A percentile compares a stretch with the other conserved stretches of the same genome.
Conservation (phyloP, 1,140 invertebrate genomes). For the Drosophila fuyamai region DNA sequence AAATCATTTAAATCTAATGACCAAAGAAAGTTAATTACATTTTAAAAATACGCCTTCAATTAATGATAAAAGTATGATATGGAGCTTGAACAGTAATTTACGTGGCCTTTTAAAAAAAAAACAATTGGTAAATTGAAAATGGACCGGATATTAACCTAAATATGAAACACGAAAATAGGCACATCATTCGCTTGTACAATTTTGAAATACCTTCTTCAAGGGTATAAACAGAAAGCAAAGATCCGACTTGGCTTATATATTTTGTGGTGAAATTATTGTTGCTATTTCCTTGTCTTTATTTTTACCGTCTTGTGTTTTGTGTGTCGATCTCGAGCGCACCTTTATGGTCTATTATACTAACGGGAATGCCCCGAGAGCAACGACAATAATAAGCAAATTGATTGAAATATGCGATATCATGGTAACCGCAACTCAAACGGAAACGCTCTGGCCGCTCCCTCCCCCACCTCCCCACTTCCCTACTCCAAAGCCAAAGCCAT, state of each 20-base stretch:
- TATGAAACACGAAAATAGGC: background rate
- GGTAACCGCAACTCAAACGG: constrained; percentile 69
- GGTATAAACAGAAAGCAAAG: constrained; percentile 11
- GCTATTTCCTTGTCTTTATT: constrained; percentile 33
- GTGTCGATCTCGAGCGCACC: constrained; percentile 65
- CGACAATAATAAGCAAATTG: constrained; percentile 82
- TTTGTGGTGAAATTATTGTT: constrained; percentile 28
- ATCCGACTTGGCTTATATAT: constrained; percentile 29
- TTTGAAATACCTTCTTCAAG: constrained; percentile 26
- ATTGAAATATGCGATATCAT: constrained; percentile 83
- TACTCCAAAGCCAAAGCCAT: background rate
- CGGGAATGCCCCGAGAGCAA: constrained; percentile 79
- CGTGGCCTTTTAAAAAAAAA: no score
- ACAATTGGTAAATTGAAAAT: background rate
- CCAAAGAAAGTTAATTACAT: no score
- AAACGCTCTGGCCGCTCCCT: constrained; percentile 49
- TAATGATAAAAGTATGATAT: no score
- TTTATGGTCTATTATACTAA: constrained; percentile 83
- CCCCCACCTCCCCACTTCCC: constrained; percentile 3
- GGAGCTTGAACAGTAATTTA: no score
- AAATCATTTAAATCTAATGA: no score
- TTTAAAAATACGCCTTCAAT: no score
- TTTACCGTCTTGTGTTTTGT: constrained; percentile 46
- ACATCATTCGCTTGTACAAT: background rate
- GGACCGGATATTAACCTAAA: background rate